phyloP scores from a whole-genome alignment of 1,140 invertebrate species.

The Mactra quadrangularis region DNA sequence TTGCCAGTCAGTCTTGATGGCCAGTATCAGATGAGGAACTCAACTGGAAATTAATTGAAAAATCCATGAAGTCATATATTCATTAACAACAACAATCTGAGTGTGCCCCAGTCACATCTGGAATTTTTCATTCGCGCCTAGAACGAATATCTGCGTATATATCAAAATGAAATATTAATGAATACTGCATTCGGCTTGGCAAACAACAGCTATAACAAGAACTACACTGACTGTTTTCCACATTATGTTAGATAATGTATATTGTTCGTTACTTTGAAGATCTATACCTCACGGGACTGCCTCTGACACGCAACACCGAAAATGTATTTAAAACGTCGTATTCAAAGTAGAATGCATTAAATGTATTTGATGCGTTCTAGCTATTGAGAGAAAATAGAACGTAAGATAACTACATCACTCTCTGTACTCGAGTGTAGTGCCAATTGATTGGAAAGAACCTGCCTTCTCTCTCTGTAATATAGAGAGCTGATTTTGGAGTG shows the following conservation, averaged over 20 bases:
- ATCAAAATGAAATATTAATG: conserved; percentile 46
- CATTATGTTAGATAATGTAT: conserved; percentile 37
- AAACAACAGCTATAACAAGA: neutral
- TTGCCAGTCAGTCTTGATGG: too few species aligned
- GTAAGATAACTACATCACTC: conserved; percentile 26
- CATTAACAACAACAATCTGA: conserved; percentile 31
- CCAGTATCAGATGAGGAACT: too few species aligned
- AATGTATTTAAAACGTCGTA: conserved; percentile 44
- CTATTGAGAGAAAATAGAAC: conserved; percentile 21
- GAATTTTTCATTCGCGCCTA: conserved; percentile 8
- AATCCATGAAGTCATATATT: conserved; percentile 14
- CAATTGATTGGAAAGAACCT: conserved; percentile 32
- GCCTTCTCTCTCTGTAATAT: neutral
- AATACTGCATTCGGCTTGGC: conserved; percentile 23
- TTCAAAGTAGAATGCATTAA: conserved; percentile 47
- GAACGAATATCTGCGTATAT: conserved; percentile 16
- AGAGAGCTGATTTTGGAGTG: conserved; percentile 26
- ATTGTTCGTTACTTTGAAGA: conserved; percentile 27
- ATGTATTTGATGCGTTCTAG: conserved; percentile 35
- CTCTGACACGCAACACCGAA: conserved; percentile 44
- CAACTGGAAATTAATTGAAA: conserved; percentile 15
- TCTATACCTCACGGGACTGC: neutral
- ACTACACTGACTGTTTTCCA: conserved; percentile 22
- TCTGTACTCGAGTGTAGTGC: conserved; percentile 9
- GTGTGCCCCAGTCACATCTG: conserved; percentile 7